A percentile compares a stretch with the other conserved stretches of the same genome.
phyloP scores from a whole-genome alignment of 2,797 vertebrate species.

The Bufotes viridis region DNA sequence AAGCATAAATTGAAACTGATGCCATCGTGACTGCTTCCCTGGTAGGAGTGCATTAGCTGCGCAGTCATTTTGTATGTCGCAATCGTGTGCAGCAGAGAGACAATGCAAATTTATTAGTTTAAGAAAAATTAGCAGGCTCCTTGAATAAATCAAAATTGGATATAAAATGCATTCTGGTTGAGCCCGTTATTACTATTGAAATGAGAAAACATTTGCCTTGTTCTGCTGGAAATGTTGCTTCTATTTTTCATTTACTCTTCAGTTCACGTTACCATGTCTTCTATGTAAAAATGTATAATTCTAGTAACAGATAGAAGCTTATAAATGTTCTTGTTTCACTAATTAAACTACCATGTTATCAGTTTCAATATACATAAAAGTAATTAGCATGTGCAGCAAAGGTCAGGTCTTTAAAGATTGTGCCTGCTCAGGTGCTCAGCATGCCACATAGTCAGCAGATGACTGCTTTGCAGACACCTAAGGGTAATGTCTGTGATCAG shows the following conservation, averaged over 20 bases:
- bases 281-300: neutral
- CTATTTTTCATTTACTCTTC: neutral
- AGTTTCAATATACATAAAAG: neutral
- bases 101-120: constrained; percentile 55
- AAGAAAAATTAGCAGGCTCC: constrained; percentile 46
- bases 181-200: constrained; percentile 15
- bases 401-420: too few species aligned
- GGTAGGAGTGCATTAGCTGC: constrained; percentile 57
- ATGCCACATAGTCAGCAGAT: too few species aligned
- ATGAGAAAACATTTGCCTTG: neutral
- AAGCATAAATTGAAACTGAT: constrained; percentile 60
- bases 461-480: too few species aligned
- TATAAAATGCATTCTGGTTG: constrained; percentile 22
- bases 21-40: constrained; percentile 50
- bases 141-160: constrained; percentile 34
- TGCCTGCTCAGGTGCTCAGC: too few species aligned
- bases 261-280: neutral
- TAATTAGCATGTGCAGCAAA: too few species aligned
- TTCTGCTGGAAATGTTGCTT: constrained; percentile 2
- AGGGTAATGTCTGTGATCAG: too few species aligned
- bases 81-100: constrained; percentile 34
- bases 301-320: too few species aligned
- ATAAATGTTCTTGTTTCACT: neutral
- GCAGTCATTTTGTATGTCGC: constrained; percentile 49
- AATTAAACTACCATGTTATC: neutral